These are phyloP conservation scores for Trichacis sp. DNA, from an alignment of 2,888 invertebrate species.

Conservation along the genomic window DNA sequence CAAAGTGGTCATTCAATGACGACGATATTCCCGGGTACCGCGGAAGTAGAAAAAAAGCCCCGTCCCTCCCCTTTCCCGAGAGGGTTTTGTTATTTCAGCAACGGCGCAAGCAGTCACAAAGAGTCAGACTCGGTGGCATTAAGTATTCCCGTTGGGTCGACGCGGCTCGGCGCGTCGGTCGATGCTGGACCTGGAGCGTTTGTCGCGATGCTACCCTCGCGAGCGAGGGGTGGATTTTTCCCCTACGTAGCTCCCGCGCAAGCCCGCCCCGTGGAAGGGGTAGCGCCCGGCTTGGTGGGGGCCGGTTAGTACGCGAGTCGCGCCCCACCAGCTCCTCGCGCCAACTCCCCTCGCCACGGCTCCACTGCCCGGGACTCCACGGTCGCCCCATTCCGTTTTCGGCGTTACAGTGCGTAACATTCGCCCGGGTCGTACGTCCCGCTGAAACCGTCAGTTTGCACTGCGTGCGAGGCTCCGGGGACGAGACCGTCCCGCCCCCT, in stretches of 20 bases:
- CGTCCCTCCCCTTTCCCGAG: conserved; percentile 10
- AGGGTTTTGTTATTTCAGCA: conserved; percentile 53
- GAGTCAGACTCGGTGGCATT: conserved; percentile 60
- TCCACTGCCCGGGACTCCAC: conserved; percentile 68
- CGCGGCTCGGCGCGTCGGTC: conserved; percentile 60
- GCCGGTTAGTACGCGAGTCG: conserved; percentile 38
- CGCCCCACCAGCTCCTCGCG: conserved; percentile 48
- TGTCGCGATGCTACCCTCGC: conserved; percentile 45
- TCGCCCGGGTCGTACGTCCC: conserved; percentile 50
- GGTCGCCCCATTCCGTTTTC: conserved; percentile 69
- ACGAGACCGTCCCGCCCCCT: no score
- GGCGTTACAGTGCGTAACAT: conserved; percentile 67
- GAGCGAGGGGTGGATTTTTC: conserved; percentile 23
- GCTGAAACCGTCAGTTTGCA: conserved; percentile 40
- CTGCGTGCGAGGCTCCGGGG: conserved; percentile 29
- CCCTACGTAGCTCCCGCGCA: conserved; percentile 43
- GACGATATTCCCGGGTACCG: no score
- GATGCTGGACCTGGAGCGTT: conserved; percentile 59
- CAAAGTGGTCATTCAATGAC: no score
- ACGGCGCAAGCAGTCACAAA: conserved; percentile 56
- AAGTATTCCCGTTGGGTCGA: conserved; percentile 67
- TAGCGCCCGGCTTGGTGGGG: conserved; percentile 52
- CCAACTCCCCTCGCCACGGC: conserved; percentile 62
- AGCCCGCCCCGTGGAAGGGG: conserved; percentile 52
- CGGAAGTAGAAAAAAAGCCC: conserved; percentile 5